Evolutionary conservation across 2,113 vertebrate genomes (phyloP), one percentile per base, ranked within the genome.

Genomic region (Pseudorhombus dupliciocellatus): DNA sequence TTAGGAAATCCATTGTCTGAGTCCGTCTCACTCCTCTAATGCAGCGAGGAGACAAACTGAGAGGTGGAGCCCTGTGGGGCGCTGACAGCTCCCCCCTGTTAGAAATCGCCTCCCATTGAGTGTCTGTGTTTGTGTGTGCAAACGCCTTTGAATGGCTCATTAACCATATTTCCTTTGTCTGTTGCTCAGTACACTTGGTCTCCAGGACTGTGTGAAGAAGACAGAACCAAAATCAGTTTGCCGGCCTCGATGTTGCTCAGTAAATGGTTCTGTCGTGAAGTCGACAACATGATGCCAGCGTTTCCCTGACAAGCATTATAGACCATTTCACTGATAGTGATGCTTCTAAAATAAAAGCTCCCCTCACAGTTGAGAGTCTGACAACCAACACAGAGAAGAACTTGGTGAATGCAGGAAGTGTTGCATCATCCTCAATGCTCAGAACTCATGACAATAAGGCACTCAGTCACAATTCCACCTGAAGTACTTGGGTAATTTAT

Each of bases 71-170:
- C 50, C 60, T 40, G 65, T 42, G 57, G 57, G 72, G 51, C 7
- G 24, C 26, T 75, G 75, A 77, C 73, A 55, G 69, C 66, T 66
- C 37, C 63, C 67, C 28, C 58, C 59, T 70, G 46, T 42, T n/a
- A 53, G 53, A 67, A 67, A 53, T 2, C 18, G 44, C 28, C 57
- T 62, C 68, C 60, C 18, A 21, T 28, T 4, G 60, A 55, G 69
- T 65, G 66, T 52, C 59, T 72, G 75, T 79, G 67, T 65, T 50
- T 44, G 21, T 22, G 18, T 77, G 37, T 61, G 37, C 74, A 77
- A 56, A 34, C 51, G 67, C 37, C 72, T 70, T 63, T 26, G 51
- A 44, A 66, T 51, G 56, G 64, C 26, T 66, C 67, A 66, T 81
- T 81, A 64, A 56, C 30, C 51, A 44, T 20, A 53, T 34, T 44